phyloP scores from a whole-genome alignment of 2,888 invertebrate species.

The Zaprionus bogoriensis region DNA sequence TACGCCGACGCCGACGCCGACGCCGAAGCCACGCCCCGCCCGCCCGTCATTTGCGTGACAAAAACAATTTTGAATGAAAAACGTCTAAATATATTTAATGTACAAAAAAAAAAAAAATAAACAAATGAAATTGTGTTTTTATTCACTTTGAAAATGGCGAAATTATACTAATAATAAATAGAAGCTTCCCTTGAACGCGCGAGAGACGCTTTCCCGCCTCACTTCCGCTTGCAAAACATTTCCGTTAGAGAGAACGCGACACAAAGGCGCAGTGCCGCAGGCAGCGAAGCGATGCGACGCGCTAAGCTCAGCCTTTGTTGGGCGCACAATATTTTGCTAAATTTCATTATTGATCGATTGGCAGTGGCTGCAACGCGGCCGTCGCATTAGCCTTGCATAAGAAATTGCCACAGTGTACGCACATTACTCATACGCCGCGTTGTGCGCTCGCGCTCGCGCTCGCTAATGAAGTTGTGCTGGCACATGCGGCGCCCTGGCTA shows the following conservation, averaged over 20 bases:
- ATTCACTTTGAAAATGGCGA: conserved; percentile 3
- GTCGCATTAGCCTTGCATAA: conserved; percentile 43
- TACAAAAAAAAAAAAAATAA: conserved; percentile 55
- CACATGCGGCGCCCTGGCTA: conserved; percentile 51
- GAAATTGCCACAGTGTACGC: conserved; percentile 28
- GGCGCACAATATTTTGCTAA: conserved; percentile 57
- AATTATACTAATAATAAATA: conserved; percentile 28
- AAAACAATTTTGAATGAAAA: conserved; percentile 70
- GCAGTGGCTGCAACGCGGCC: conserved; percentile 20
- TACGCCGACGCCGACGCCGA: too few relatives aligned
- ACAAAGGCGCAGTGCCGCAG: conserved; percentile 56
- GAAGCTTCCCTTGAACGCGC: conserved; percentile 21
- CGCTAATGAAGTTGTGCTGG: conserved; percentile 70
- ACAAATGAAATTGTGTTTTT: conserved; percentile 36
- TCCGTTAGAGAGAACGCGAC: too few relatives aligned
- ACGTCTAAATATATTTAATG: conserved; percentile 78
- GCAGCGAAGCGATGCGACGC: neutral
- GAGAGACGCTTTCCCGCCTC: conserved; percentile 40
- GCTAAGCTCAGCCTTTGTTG: conserved; percentile 36
- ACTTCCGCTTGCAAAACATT: conserved; percentile 48
- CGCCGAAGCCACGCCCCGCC: neutral
- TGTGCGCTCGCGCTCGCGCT: too few relatives aligned
- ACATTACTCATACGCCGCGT: conserved; percentile 56
- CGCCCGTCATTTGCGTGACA: conserved; percentile 37
- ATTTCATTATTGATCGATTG: conserved; percentile 72